Percentiles rank a stretch among this genome's conserved stretches.
Conservation (phyloP, 1,140 invertebrate species). For the Drosophila quadrilineata region DNA sequence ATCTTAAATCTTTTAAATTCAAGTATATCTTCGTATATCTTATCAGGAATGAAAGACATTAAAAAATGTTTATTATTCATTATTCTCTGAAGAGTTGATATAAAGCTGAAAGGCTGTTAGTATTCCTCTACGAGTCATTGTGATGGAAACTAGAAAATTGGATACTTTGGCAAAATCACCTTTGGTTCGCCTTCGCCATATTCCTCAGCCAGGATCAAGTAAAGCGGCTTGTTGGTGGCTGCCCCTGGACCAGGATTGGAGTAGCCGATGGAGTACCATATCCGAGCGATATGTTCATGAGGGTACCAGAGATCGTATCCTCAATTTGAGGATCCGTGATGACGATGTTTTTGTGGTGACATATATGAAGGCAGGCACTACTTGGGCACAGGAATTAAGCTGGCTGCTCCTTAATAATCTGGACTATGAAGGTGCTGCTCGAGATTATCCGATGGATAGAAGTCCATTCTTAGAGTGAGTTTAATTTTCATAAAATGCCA, state of each 20-base stretch:
- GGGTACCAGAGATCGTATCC: neutral
- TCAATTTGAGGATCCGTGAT: constrained; percentile 55
- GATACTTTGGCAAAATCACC: too few species aligned
- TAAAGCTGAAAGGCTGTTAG: too few species aligned
- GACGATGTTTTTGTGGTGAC: constrained; percentile 83
- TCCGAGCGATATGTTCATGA: neutral
- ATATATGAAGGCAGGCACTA: constrained; percentile 83
- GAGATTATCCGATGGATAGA: constrained; percentile 83
- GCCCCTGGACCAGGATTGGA: constrained; percentile 11
- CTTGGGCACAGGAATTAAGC: constrained; percentile 86
- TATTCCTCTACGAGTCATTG: too few species aligned
- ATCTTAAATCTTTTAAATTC: too few species aligned
- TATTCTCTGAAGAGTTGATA: too few species aligned
- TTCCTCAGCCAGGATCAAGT: too few species aligned
- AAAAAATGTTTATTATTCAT: too few species aligned
- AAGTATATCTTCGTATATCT: too few species aligned
- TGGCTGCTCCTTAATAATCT: constrained; percentile 85
- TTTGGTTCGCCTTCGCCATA: too few species aligned
- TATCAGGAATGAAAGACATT: too few species aligned
- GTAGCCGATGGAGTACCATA: constrained; percentile 21
- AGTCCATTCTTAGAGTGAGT: constrained; percentile 82
- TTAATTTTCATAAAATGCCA: too few species aligned
- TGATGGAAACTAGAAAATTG: too few species aligned
- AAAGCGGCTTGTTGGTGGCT: neutral
- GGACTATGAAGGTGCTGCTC: constrained; percentile 71